A percentile compares a stretch with the other conserved stretches of the same genome.
Conservation (phyloP, 2,888 invertebrate genomes). For the Villa cingulata region DNA sequence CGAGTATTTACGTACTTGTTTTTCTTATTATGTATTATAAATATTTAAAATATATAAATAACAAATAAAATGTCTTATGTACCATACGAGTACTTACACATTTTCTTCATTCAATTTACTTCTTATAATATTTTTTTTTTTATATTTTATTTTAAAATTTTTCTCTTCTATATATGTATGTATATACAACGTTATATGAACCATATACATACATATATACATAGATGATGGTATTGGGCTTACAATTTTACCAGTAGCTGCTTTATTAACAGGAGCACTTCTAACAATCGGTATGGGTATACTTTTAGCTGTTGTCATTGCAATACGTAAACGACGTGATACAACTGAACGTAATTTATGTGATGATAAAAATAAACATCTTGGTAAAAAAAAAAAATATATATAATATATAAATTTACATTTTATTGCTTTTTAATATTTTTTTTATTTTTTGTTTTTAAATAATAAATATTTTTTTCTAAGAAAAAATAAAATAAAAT, state of each 20-base stretch:
- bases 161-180: too few relatives aligned
- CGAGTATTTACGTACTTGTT: too few relatives aligned
- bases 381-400: constrained; percentile 21
- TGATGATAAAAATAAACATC: constrained; percentile 37
- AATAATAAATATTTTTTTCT: not conserved
- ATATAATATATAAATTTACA: too few relatives aligned
- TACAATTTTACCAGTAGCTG: constrained; percentile 57
- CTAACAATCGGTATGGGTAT: constrained; percentile 50
- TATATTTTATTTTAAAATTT: too few relatives aligned
- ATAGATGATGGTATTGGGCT: constrained; percentile 55
- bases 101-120: not conserved
- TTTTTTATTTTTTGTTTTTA: not conserved
- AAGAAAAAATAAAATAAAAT: too few relatives aligned
- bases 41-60: too few relatives aligned
- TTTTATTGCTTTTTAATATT: not conserved
- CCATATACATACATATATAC: not conserved
- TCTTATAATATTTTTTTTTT: too few relatives aligned
- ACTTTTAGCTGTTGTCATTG: constrained; percentile 48
- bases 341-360: constrained; percentile 41
- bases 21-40: too few relatives aligned
- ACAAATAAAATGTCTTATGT: too few relatives aligned
- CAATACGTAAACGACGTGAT: constrained; percentile 46
- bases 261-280: constrained; percentile 51
- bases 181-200: too few relatives aligned
- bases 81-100: too few relatives aligned